Evolutionary conservation across 2,797 vertebrate species (phyloP), one percentile per base, ranked within the genome.

Genomic region (Liparis tanakae): DNA sequence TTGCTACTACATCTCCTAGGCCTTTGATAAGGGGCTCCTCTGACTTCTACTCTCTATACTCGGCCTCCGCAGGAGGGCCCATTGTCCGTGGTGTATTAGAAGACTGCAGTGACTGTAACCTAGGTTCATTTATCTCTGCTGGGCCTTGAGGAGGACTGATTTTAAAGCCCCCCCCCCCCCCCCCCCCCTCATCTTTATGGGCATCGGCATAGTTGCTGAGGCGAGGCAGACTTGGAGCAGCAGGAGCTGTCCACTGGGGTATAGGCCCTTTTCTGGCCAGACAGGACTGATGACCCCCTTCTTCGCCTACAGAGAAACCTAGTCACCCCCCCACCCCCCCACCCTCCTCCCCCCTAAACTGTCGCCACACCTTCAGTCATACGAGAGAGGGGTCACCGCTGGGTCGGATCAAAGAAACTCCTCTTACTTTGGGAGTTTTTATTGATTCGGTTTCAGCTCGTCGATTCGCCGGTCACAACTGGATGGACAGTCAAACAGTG

Each of bases 31-130:
- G 93, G 94, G 92, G 90, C 85, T 95, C 94, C 95, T 79, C 90
- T 93, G 93, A 94, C 90, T 92, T 89, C 95, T 95, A 81, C 94
- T 94, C 94, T 91, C 93, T 95, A 88, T 94, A 93, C 88, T 93
- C 93, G 87, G 77, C 91, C 95, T 84, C 94, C 83, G 92, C 93
- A 77, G 94, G 95, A 92, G 93, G 90, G 70, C 91, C 91, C 90
- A 96, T 99, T 99, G 98, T 99, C 91, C 92, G 85, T 83, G 95
- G 94, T 93, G 91, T 96, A 95, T 97, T 94, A 96, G 96, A 94
- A 95, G 94, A 94, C 88, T 91, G 91, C 94, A 95, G 94, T 97
- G 94, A 96, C 95, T 95, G 96, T 95, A 96, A 94, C 92, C 76
- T 85, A 85, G 94, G 94, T 96, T 96, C 94, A 96, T 98, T 97